Conservation (phyloP, 2,113 vertebrate species). For the Cyanoliseus patagonus region DNA sequence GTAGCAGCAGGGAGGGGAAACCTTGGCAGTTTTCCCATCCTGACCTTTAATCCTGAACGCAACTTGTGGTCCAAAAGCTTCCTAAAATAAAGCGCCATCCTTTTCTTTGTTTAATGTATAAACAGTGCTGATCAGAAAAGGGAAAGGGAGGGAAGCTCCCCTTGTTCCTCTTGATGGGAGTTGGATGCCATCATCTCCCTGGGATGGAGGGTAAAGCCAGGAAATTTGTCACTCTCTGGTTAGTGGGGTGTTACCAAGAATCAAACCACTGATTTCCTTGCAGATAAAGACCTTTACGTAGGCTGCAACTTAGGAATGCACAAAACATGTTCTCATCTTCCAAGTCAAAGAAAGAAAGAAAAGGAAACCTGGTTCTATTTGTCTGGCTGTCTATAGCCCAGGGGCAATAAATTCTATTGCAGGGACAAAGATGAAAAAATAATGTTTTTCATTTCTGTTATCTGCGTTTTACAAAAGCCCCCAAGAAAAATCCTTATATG, state of each 20-base stretch:
- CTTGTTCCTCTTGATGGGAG: not conserved
- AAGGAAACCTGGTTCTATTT: constrained; percentile 16
- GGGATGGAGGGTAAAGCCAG: not conserved
- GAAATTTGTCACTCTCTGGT: constrained; percentile 5
- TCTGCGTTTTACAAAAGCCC: not conserved
- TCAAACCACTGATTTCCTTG: constrained; percentile 9
- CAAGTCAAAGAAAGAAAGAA: constrained; percentile 10
- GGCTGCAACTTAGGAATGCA: constrained; percentile 37
- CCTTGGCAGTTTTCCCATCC: constrained; percentile 44
- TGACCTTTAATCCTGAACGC: constrained; percentile 27
- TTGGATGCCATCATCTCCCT: not conserved
- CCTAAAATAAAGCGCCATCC: constrained; percentile 34
- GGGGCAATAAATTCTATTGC: not conserved
- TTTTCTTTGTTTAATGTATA: constrained; percentile 44
- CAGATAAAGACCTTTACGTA: constrained; percentile 56
- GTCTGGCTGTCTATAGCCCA: constrained; percentile 18
- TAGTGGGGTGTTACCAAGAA: not conserved
- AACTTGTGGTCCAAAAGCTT: constrained; percentile 28
- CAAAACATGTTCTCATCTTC: constrained; percentile 34
- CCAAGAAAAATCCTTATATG: not conserved
- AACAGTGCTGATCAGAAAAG: constrained; percentile 2
- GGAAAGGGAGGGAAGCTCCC: not conserved
- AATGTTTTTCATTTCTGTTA: constrained; percentile 16
- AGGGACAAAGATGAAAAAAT: not conserved
- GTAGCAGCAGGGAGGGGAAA: constrained; percentile 42